Base-by-base conservation (phyloP, 2,797 vertebrate species). In the Eutrigla gurnardus region DNA sequence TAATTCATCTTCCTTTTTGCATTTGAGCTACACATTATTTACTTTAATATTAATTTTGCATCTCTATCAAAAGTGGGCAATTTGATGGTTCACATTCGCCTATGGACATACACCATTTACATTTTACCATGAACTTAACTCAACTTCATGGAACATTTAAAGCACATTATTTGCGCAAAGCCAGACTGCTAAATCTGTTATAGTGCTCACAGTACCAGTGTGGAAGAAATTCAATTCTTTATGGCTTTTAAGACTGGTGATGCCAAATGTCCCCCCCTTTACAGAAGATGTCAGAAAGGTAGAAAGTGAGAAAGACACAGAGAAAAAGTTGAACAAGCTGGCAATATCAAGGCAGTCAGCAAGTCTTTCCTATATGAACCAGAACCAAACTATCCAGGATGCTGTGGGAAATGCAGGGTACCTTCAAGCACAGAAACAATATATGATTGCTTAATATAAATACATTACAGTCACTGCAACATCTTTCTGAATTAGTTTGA, bases 21-120 rank as follows among this genome's bases (percentile, higher is more conserved):
- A 17, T 74, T 53, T 63, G 6, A 65, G n/a, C 15, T 39, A 36
- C 47, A 50, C n/a, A 46, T 52, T 15, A n/a, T n/a, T n/a, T n/a
- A n/a, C n/a, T n/a, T 10, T 46, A 39, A 74, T 65, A 15, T 15
- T 58, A 6, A 35, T 55, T 46, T 14, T 54, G 46, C 7, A 25
- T 43, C 13, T 49, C 17, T n/a, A 37, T 49, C 33, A 63, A 17
- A 68, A 71, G 37, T 60, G 50, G 9, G n/a, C 39, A 37, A 74
- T 25, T 62, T 50, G 35, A 52, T n/a, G 17, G 65, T 61, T 42
- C 36, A 68, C 37, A 49, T 64, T 25, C 63, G 46, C 15, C 49
- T 69, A 54, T 45, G 10, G 6, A 18, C 40, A 17, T 5, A 17
- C 10, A 43, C 14, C 5, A 40, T 39, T 57, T 62, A 37, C 32